Conservation (phyloP, 2,113 vertebrate species). For the Geococcyx californianus region DNA sequence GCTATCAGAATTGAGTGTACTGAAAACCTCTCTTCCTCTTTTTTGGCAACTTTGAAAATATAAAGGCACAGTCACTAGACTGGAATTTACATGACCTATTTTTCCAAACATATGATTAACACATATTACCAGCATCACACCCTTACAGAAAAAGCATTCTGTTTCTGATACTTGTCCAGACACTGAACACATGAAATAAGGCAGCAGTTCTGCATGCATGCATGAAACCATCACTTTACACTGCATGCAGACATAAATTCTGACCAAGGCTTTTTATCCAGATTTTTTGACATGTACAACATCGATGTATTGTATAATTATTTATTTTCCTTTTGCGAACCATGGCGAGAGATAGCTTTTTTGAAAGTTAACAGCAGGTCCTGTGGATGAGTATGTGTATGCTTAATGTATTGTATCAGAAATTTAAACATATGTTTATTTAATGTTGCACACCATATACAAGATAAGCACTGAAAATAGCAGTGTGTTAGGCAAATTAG, state of each 20-base stretch:
- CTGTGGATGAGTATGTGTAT: not conserved
- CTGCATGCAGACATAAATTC: not conserved
- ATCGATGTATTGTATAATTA: not conserved
- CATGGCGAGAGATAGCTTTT: not conserved
- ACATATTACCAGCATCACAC: slow-evolving; percentile 17
- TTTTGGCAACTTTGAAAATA: slow-evolving; percentile 45
- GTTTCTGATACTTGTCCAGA: slow-evolving; percentile 48
- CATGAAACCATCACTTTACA: not conserved
- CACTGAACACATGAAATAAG: slow-evolving; percentile 28
- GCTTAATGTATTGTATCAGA: not conserved
- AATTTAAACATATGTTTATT: not conserved
- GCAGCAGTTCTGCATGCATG: not conserved
- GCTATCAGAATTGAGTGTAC: not conserved
- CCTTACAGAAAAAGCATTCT: slow-evolving; percentile 54
- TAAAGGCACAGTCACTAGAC: slow-evolving; percentile 34
- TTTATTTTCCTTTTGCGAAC: slow-evolving; percentile 6
- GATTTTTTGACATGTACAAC: not conserved
- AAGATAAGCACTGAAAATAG: not conserved
- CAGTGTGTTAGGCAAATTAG: not conserved
- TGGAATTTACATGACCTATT: slow-evolving; percentile 58
- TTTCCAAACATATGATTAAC: slow-evolving; percentile 45
- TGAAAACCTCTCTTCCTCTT: slow-evolving; percentile 35
- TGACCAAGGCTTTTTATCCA: slow-evolving; percentile 9
- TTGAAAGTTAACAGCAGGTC: not conserved
- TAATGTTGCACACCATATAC: not conserved